Evolutionary conservation across 2,113 vertebrate genomes (phyloP), one percentile per base, ranked within the genome.

Genomic region (Clarias batrachus): DNA sequence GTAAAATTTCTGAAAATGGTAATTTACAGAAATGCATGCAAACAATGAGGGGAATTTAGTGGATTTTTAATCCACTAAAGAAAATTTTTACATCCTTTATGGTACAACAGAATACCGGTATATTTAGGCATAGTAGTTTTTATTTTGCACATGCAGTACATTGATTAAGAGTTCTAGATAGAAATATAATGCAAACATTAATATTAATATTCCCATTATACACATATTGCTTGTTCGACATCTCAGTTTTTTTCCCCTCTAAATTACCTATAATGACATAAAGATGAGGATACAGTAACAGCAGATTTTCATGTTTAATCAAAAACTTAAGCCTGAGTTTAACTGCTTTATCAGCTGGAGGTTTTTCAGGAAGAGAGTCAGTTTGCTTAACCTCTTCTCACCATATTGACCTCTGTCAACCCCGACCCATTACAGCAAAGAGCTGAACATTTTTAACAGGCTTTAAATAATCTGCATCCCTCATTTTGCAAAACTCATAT

Each of bases 301-400:
- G 12, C 71, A 82, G 37, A 65, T 85, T 87, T 48, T 41, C n/a
- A 11, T 65, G 25, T 86, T 87, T 88, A 68, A 86, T 59, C 82
- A 9, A 23, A 25, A 60, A 37, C 70, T 48, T 74, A 79, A 87
- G 81, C 60, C 54, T 83, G 81, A 86, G 37, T 86, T 85, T 80
- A 81, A 85, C 71, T 71, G 73, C 92, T 88, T 85, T 88, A 88
- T 91, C 92, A 91, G 92, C 91, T 87, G 85, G 91, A 86, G 92
- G 89, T 89, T 90, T 93, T 91, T 90, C 90, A 90, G 87, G 77
- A 91, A 90, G 90, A 92, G 93, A 92, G 94, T 94, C 94, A 93
- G 94, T 97, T 98, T 97, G 94, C 96, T 97, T 97, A 98, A 98
- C 97, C 97, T 95, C 94, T 96, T 96, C 90, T 95, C 94, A 95